Evolutionary conservation across 2,797 vertebrate species (phyloP), one percentile per base, ranked within the genome.

Genomic region (Mycteria americana): DNA sequence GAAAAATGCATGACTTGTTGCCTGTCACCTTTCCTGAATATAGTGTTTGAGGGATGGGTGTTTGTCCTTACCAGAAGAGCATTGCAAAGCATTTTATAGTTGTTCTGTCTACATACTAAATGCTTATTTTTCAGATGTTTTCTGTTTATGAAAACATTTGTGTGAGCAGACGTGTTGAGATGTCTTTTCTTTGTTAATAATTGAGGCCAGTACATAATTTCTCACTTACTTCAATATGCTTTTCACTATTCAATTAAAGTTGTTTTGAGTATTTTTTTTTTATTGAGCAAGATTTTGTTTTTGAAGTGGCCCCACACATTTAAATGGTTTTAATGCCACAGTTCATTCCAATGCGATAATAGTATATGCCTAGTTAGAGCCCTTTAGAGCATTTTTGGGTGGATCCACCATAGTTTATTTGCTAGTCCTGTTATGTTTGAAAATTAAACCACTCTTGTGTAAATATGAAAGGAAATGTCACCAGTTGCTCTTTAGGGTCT

Each of bases 211-310:
- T 91, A 76, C 13, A 11, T 95, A 88, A 93, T 88, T 97, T 94
- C 92, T 95, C 88, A 88, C 92, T 96, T 84, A 81, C 57, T 95
- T 93, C 94, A 95, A 74, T 93, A 74, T 97, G 94, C 92, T 96
- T 96, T 97, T 95, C 93, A 91, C 96, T 97, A 87, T 95, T 93
- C 48, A 95, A 80, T 95, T 96, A 89, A 85, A 89, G 83, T 80
- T 95, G 86, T 91, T 97, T 85, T 77, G 72, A 88, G 53, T 82
- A 43, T 18, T 41, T 46, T 75, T 60, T 75, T 86, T 95, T 92
- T 25, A 81, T 95, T 95, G 92, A 93, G 94, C 77, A 96, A 95
- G 88, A 79, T 74, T 80, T 76, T 87, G 41, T 35, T 94, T 96
- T 95, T 95, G 86, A 97, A 96, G 84, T 75, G 68, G 60, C 76